These are phyloP conservation scores for Drosophila parthenogenetica DNA, from an alignment of 2,888 invertebrate species.

Conservation along the genomic window DNA sequence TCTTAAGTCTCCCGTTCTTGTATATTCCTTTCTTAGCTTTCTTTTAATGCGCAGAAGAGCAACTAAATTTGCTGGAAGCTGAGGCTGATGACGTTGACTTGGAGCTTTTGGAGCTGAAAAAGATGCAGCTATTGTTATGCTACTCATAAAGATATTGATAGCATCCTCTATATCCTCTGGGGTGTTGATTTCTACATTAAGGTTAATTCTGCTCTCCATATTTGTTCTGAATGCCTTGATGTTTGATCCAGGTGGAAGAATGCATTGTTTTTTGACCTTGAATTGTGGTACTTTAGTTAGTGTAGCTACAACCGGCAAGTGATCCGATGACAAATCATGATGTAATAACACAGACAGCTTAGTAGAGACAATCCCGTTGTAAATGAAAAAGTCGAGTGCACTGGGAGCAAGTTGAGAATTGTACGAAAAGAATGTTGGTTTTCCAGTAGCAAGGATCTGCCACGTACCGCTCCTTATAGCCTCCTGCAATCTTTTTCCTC, in stretches of 20 bases:
- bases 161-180: slow-evolving; percentile 22
- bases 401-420: slow-evolving; percentile 10
- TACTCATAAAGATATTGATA: not conserved
- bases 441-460: slow-evolving; percentile 9
- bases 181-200: too few species aligned
- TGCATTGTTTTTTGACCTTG: not conserved
- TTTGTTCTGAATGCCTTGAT: slow-evolving; percentile 9
- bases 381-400: slow-evolving; percentile 18
- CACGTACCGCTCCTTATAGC: not conserved
- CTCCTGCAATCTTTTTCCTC: too few species aligned
- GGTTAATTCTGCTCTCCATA: slow-evolving; percentile 7
- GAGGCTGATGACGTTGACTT: not conserved
- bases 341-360: not conserved
- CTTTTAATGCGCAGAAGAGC: slow-evolving; percentile 5
- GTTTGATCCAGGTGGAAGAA: slow-evolving; percentile 12
- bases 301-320: slow-evolving; percentile 14
- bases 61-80: not conserved
- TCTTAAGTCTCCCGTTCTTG: slow-evolving; percentile 22
- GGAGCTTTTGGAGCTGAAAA: not conserved
- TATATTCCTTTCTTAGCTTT: slow-evolving; percentile 1
- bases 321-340: slow-evolving; percentile 15
- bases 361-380: not conserved
- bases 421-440: slow-evolving; percentile 7
- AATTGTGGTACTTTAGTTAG: not conserved
- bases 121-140: not conserved